Evolutionary conservation across 2,888 invertebrate genomes (phyloP).

Genomic region (Notodonta dromedarius): DNA sequence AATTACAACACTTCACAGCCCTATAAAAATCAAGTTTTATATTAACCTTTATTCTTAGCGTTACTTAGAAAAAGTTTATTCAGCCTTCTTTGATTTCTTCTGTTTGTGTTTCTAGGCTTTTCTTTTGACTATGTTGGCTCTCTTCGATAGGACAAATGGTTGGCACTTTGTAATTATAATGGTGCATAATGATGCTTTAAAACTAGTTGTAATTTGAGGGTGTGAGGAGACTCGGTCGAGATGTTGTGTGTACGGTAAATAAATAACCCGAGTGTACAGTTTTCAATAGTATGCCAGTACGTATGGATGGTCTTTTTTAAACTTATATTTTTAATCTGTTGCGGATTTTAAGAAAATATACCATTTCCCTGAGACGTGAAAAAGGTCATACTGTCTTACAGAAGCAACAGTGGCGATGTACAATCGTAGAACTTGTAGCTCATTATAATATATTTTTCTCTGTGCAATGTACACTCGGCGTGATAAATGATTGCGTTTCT

Average conservation of each 20-base stretch:
- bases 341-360: too few species aligned
- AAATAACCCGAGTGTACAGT: not conserved
- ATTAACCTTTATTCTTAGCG: too few species aligned
- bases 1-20: too few species aligned
- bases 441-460: too few species aligned
- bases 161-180: slow-evolving; percentile 43
- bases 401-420: too few species aligned
- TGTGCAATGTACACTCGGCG: not conserved
- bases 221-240: not conserved
- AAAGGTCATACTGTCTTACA: too few species aligned
- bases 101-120: not conserved
- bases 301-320: not conserved
- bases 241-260: not conserved
- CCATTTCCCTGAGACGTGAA: too few species aligned
- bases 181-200: slow-evolving; percentile 60
- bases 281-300: not conserved
- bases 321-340: not conserved
- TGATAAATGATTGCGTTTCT: not conserved
- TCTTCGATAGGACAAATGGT: slow-evolving; percentile 24
- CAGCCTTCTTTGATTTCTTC: not conserved
- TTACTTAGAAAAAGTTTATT: too few species aligned
- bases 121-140: slow-evolving; percentile 23
- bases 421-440: too few species aligned
- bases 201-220: slow-evolving; percentile 31
- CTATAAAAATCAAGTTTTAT: too few species aligned